Evolutionary conservation across 1,140 invertebrate species (phyloP).

Genomic region (Popillia japonica): DNA sequence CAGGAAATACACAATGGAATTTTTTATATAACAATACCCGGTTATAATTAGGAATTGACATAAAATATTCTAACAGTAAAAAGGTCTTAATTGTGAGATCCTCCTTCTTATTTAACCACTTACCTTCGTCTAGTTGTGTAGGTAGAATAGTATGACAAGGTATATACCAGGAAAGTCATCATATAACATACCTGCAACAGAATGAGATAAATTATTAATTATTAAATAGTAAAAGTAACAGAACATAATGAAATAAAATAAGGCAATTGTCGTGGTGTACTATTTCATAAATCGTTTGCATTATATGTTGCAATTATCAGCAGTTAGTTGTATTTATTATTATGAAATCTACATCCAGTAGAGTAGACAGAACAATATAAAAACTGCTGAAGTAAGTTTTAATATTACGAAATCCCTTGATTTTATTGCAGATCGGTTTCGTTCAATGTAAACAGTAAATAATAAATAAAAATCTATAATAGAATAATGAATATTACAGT

Average conservation of each 20-base stretch:
- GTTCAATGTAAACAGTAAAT: not conserved
- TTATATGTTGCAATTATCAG: not conserved
- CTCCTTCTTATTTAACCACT: not conserved
- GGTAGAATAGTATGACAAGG: not conserved
- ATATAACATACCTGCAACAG: not conserved
- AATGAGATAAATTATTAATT: not conserved
- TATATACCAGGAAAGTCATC: not conserved
- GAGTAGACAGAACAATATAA: not conserved
- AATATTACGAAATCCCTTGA: not conserved
- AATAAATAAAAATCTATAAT: not conserved
- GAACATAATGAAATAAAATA: not conserved
- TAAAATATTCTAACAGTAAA: too few species aligned
- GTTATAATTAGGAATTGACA: not conserved
- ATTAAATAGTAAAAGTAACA: not conserved
- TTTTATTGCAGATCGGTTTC: not conserved
- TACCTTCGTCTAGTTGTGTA: not conserved
- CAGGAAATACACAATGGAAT: not conserved
- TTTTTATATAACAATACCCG: not conserved
- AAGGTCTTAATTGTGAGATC: too few species aligned
- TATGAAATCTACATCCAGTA: not conserved
- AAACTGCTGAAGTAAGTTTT: not conserved
- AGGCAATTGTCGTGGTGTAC: not conserved
- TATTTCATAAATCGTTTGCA: not conserved
- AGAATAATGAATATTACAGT: not conserved
- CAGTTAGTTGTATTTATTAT: not conserved